Percentiles rank a stretch among this genome's conserved stretches.
Evolutionary conservation across 2,797 vertebrate species (phyloP).

Genomic region (Sibirionetta formosa): DNA sequence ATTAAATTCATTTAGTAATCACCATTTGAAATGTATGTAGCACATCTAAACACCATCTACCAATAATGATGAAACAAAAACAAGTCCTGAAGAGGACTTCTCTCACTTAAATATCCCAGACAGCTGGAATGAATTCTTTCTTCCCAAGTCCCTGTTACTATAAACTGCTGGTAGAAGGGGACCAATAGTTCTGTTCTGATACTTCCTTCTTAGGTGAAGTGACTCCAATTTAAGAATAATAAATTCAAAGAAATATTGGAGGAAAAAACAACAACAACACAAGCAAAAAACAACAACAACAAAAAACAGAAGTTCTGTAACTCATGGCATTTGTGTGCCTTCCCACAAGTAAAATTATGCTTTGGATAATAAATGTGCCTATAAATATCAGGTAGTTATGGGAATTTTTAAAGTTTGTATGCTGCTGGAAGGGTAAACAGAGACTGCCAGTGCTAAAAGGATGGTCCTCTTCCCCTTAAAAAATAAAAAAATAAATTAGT

Average conservation of each 20-base stretch:
- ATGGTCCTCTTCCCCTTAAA: not conserved
- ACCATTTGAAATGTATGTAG: not conserved
- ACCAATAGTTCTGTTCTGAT: not conserved
- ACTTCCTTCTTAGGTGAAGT: not conserved
- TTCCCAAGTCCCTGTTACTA: not conserved
- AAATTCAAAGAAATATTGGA: not conserved
- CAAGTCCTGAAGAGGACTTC: not conserved
- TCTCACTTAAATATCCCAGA: not conserved
- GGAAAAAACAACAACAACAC: not conserved
- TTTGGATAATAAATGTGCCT: constrained; percentile 6
- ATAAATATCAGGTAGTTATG: constrained; percentile 41
- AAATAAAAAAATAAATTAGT: not conserved
- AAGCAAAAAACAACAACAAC: not conserved
- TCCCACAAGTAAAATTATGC: constrained; percentile 12
- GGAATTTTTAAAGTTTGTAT: constrained; percentile 26
- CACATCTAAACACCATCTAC: not conserved
- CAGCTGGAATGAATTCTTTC: not conserved
- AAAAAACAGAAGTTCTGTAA: not conserved
- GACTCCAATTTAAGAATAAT: not conserved
- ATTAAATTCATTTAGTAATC: not conserved
- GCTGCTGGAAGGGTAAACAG: constrained; percentile 7
- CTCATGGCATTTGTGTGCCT: not conserved
- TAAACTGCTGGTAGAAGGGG: not conserved
- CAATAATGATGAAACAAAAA: not conserved
- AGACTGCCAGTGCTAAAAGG: not conserved